A percentile compares a stretch with the other conserved stretches of the same genome.
Evolutionary conservation across 2,113 vertebrate species (phyloP).

Genomic region (Furnarius figulus): DNA sequence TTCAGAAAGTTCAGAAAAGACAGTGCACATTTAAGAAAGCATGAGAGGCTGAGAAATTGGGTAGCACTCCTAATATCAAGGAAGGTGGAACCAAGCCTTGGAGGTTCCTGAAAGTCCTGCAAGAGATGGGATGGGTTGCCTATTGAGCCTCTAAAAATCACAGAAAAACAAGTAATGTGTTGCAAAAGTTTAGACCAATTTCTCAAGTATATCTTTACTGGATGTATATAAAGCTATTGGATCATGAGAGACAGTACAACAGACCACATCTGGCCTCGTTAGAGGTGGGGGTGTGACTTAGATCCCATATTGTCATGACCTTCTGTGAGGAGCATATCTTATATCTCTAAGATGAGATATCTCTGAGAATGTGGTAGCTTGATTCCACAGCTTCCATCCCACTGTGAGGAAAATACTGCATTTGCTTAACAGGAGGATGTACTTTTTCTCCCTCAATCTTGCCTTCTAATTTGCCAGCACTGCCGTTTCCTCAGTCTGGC

Average conservation of each 20-base stretch:
- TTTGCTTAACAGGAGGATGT: background rate
- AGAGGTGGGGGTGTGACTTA: background rate
- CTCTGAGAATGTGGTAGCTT: background rate
- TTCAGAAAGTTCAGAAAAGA: background rate
- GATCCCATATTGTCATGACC: background rate
- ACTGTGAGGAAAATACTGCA: background rate
- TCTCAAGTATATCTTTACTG: background rate
- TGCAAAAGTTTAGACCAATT: background rate
- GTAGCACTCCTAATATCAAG: background rate
- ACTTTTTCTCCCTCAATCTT: background rate
- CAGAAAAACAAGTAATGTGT: background rate
- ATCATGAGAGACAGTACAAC: background rate
- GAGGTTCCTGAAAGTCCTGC: background rate
- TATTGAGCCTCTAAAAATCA: background rate
- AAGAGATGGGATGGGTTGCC: background rate
- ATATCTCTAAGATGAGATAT: background rate
- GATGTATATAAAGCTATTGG: background rate
- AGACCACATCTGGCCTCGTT: background rate
- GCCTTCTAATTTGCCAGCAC: background rate
- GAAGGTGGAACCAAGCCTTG: background rate
- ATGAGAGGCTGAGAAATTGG: background rate
- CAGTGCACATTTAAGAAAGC: background rate
- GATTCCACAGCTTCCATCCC: background rate
- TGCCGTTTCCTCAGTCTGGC: background rate
- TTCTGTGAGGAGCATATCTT: background rate